These are phyloP conservation scores for Conchocele bisecta DNA, from an alignment of 2,888 invertebrate genomes.

Conservation along the genomic window DNA sequence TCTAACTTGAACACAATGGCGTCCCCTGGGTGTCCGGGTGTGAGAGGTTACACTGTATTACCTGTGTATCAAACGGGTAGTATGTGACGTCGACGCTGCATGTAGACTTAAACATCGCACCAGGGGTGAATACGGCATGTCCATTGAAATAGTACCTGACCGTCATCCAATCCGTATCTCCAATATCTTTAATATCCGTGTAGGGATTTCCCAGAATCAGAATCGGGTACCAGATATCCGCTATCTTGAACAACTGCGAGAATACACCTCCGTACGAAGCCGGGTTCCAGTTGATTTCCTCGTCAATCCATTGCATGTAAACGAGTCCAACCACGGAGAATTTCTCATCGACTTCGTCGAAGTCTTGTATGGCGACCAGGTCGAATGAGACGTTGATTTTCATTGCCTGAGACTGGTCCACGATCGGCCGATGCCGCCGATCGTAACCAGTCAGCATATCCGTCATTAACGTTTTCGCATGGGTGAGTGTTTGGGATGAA, in stretches of 20 bases:
- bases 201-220: constrained; percentile 33
- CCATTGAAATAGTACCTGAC: constrained; percentile 25
- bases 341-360: constrained; percentile 39
- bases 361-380: constrained; percentile 33
- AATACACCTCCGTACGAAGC: neutral
- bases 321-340: constrained; percentile 25
- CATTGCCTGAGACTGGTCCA: neutral
- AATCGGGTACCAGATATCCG: constrained; percentile 31
- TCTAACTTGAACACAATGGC: too few relatives aligned
- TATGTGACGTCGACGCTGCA: constrained; percentile 36
- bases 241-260: neutral
- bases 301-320: constrained; percentile 23
- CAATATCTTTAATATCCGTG: constrained; percentile 18
- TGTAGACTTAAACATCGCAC: constrained; percentile 21
- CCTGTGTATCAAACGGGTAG: constrained; percentile 40
- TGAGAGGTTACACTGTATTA: too few relatives aligned
- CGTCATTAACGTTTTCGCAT: neutral
- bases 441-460: constrained; percentile 5
- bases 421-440: neutral
- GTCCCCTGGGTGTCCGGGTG: too few relatives aligned
- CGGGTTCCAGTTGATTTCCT: constrained; percentile 5
- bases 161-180: constrained; percentile 21
- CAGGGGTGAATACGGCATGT: constrained; percentile 13
- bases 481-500: neutral
- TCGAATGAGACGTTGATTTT: constrained; percentile 30